These are phyloP conservation scores for Ochotona princeps DNA, from an alignment of 2,113 vertebrate species.

Conservation along the genomic window DNA sequence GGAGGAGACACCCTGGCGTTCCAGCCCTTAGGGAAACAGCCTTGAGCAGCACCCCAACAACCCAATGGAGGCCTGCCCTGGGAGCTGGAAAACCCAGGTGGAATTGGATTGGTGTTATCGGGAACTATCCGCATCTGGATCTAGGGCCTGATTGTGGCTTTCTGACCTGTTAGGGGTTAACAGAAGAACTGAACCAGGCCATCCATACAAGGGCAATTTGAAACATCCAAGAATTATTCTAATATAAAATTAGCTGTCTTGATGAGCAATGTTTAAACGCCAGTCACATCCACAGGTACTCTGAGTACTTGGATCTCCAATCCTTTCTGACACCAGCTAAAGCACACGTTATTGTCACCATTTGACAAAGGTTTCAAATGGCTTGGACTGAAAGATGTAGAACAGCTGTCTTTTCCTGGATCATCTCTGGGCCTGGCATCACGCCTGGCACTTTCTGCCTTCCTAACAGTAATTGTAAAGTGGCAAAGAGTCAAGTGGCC, in stretches of 20 bases:
- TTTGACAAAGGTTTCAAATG: neutral
- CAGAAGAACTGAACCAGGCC: neutral
- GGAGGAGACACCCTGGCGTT: neutral
- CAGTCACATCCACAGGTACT: neutral
- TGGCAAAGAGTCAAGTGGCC: neutral
- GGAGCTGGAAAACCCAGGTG: neutral
- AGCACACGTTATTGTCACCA: neutral
- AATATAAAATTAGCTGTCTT: neutral
- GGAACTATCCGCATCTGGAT: neutral
- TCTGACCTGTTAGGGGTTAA: neutral
- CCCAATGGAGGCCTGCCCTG: neutral
- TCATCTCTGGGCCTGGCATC: neutral
- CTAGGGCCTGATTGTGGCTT: neutral
- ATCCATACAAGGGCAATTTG: neutral
- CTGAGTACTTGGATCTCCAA: no score
- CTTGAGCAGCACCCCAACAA: neutral
- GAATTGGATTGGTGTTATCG: rapidly evolving
- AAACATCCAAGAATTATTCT: neutral
- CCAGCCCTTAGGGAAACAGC: neutral
- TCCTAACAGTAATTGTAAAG: neutral
- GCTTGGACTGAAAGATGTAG: neutral
- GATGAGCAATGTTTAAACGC: no score
- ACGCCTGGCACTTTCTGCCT: neutral
- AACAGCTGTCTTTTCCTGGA: neutral
- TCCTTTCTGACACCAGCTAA: neutral